phyloP scores from a whole-genome alignment of 2,797 vertebrate genomes.

The Malacoctenus gilli region DNA sequence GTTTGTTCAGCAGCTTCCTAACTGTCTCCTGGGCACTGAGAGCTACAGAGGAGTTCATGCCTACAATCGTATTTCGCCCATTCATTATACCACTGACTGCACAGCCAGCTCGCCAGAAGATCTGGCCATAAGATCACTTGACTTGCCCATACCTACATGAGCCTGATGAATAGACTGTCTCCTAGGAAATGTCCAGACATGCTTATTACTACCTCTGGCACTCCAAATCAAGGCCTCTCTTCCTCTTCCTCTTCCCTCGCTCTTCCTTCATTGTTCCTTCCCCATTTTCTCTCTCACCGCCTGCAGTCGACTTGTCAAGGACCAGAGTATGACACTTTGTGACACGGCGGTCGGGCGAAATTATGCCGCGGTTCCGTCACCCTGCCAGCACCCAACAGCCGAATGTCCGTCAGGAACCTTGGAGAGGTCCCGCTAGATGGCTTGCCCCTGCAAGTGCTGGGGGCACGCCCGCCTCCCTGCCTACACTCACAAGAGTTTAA shows the following conservation, averaged over 20 bases:
- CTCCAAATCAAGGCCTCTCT: constrained; percentile 59
- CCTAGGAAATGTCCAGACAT: constrained; percentile 62
- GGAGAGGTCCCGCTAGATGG: constrained; percentile 66
- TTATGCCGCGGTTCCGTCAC: constrained; percentile 88
- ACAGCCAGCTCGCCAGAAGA: constrained; percentile 24
- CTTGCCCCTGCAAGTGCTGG: constrained; percentile 55
- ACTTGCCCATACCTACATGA: constrained; percentile 47
- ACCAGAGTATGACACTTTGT: constrained; percentile 94
- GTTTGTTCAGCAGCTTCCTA: constrained; percentile 1
- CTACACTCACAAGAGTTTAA: constrained; percentile 55
- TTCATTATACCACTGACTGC: constrained; percentile 30
- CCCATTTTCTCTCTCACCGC: constrained; percentile 46
- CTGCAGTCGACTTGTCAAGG: constrained; percentile 82
- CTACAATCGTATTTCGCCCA: constrained; percentile 13
- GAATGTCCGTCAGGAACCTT: constrained; percentile 83
- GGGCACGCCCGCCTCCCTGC: constrained; percentile 44
- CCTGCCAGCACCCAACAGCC: constrained; percentile 85
- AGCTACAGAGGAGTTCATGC: constrained; percentile 14
- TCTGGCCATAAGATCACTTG: constrained; percentile 46
- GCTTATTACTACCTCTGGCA: constrained; percentile 64
- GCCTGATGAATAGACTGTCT: constrained; percentile 63
- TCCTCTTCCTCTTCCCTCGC: constrained; percentile 37
- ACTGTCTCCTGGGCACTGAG: constrained; percentile 6
- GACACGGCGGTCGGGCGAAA: constrained; percentile 91
- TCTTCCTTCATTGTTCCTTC: constrained; percentile 54